phyloP scores from a whole-genome alignment of 2,888 invertebrate genomes.

The Cosmopolites sordidus region DNA sequence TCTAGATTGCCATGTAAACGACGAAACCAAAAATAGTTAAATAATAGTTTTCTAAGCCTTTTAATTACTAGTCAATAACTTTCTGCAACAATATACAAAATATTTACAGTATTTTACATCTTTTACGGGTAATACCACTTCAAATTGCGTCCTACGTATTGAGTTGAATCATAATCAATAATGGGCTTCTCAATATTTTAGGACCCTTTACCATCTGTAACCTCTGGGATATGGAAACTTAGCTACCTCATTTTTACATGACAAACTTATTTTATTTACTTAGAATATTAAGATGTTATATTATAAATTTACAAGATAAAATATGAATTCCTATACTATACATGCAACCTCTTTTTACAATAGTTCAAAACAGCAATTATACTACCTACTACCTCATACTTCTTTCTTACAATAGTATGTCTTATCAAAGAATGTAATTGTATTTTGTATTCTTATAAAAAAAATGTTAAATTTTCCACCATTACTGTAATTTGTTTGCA shows the following conservation, averaged over 20 bases:
- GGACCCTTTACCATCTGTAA: background rate
- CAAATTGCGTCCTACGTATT: too few relatives aligned
- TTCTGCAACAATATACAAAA: constrained; percentile 19
- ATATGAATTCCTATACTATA: constrained; percentile 10
- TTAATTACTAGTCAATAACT: constrained; percentile 21
- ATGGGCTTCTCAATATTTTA: too few relatives aligned
- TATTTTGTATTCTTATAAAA: too few relatives aligned
- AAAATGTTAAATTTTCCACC: too few relatives aligned
- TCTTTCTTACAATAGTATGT: constrained; percentile 16
- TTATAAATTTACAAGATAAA: constrained; percentile 9
- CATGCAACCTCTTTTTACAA: constrained; percentile 4
- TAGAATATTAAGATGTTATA: constrained; percentile 10
- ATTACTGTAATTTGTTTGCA: too few relatives aligned
- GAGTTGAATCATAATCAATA: too few relatives aligned
- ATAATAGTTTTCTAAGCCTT: constrained; percentile 19
- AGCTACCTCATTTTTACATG: constrained; percentile 36
- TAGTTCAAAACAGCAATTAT: constrained; percentile 10
- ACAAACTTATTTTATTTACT: constrained; percentile 27
- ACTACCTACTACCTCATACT: constrained; percentile 26
- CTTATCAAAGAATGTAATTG: too few relatives aligned
- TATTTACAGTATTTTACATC: constrained; percentile 19
- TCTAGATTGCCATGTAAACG: constrained; percentile 13
- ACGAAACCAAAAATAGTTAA: constrained; percentile 15
- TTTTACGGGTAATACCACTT: background rate
- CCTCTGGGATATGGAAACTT: constrained; percentile 21